Percentiles rank a stretch among this genome's conserved stretches.
Evolutionary conservation across 2,888 invertebrate genomes (phyloP).

Genomic region (Tipula helvola): DNA sequence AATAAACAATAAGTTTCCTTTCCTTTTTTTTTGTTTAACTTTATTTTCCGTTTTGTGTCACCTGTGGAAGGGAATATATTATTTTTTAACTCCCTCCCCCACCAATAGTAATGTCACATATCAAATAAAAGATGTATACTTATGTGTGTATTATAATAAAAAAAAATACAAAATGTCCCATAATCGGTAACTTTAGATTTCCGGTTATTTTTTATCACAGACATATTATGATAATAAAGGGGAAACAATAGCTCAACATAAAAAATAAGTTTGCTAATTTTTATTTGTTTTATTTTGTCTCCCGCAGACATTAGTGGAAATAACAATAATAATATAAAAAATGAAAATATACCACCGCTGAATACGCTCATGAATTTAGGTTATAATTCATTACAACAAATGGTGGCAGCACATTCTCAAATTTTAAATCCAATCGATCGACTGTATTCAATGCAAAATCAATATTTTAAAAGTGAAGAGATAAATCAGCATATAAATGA

Average conservation of each 20-base stretch:
- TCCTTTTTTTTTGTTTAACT: not conserved
- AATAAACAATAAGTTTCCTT: not conserved
- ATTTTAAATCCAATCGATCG: slow-evolving; percentile 49
- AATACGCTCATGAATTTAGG: slow-evolving; percentile 34
- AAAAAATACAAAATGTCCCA: not conserved
- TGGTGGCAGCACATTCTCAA: slow-evolving; percentile 34
- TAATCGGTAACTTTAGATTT: not conserved
- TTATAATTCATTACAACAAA: slow-evolving; percentile 35
- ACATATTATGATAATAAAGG: not conserved
- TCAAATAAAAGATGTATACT: not conserved
- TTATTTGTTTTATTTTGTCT: not conserved
- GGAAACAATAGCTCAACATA: not conserved
- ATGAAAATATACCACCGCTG: slow-evolving; percentile 32
- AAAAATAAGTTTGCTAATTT: not conserved
- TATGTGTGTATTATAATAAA: not conserved
- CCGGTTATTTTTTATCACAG: not conserved
- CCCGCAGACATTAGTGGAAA: not conserved
- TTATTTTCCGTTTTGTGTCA: not conserved
- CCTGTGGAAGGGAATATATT: not conserved
- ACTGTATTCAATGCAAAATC: slow-evolving; percentile 50
- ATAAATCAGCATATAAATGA: slow-evolving; percentile 7
- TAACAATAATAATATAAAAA: slow-evolving; percentile 20
- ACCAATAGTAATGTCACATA: not conserved
- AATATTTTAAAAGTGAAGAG: slow-evolving; percentile 36
- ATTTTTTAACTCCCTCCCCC: not conserved